Evolutionary conservation across 2,888 invertebrate genomes (phyloP), one percentile per base, ranked within the genome.

Genomic region (Coleophora flavipennella): DNA sequence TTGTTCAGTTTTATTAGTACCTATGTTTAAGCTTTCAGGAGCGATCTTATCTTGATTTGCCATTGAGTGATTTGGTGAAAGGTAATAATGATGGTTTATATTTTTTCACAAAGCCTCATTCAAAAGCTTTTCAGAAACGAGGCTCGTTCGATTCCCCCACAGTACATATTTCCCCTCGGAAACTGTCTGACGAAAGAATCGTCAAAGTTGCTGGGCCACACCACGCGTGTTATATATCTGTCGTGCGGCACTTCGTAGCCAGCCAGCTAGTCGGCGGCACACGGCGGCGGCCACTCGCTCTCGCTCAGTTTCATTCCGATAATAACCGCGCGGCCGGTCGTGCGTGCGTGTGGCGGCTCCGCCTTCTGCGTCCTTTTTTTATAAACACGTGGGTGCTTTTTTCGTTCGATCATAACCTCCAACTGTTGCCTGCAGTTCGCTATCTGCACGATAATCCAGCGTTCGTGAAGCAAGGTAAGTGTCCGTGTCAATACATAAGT

Each of bases 241-340:
- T 20, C 20, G 20, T 3, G 3, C 20, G 20, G 20, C 20, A 6
- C 20, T 20, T 20, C 20, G 20, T 6, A 10, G 26, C 4, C 34
- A n/a, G 34, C 32, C 25, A 8, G 34, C 40, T 27, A 31, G 40
- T 33, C 27, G 44, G 26, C 42, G 42, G 44, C 45, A 41, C 42
- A 41, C 42, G 44, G 33, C 46, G 50, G 3, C 20, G 20, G 20
- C 20, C n/a, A n/a, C n/a, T n/a, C n/a, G n/a, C n/a, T n/a, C n/a
- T n/a, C n/a, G n/a, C n/a, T n/a, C n/a, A n/a, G n/a, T 50, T 53
- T 71, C 78, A 79, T 73, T 79, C 78, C 70, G 71, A 59, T 66
- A 73, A 60, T 68, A 70, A 65, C 67, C 69, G 68, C 51, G 56
- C 47, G 57, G 51, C 41, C 59, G 67, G 65, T 65, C 62, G 72